phyloP scores from a whole-genome alignment of 2,888 invertebrate genomes.

The Orthonychiurus folsomi region DNA sequence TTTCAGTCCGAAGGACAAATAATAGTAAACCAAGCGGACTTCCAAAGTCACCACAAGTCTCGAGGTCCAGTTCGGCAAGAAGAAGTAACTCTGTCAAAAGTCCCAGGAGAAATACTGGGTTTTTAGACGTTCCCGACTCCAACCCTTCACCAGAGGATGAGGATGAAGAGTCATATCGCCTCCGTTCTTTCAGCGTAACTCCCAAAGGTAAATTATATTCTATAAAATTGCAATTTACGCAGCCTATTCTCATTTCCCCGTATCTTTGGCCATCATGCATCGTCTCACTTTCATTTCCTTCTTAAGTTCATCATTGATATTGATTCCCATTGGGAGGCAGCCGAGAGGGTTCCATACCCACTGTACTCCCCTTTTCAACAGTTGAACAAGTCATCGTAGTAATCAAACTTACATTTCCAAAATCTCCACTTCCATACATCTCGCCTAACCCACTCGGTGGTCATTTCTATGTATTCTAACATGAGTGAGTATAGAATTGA shows the following conservation, averaged over 20 bases:
- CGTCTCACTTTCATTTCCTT: background rate
- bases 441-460: background rate
- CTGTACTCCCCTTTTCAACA: too few relatives aligned
- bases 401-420: background rate
- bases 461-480: background rate
- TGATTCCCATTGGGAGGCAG: background rate
- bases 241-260: background rate
- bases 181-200: slow-evolving; percentile 85
- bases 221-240: background rate
- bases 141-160: slow-evolving; percentile 49
- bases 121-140: slow-evolving; percentile 58
- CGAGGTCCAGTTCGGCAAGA: slow-evolving; percentile 37
- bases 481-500: too few relatives aligned
- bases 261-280: background rate
- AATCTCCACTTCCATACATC: background rate
- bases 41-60: slow-evolving; percentile 38
- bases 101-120: slow-evolving; percentile 46
- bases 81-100: slow-evolving; percentile 38
- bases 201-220: slow-evolving; percentile 76
- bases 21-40: slow-evolving; percentile 38
- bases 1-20: slow-evolving; percentile 44
- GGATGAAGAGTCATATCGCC: slow-evolving; percentile 78
- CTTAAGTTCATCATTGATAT: background rate
- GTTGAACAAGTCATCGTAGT: background rate
- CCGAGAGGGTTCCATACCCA: background rate